Percentiles rank a stretch among this genome's conserved stretches.
Evolutionary conservation across 1,140 invertebrate genomes (phyloP).

Genomic region (Manduca sexta): DNA sequence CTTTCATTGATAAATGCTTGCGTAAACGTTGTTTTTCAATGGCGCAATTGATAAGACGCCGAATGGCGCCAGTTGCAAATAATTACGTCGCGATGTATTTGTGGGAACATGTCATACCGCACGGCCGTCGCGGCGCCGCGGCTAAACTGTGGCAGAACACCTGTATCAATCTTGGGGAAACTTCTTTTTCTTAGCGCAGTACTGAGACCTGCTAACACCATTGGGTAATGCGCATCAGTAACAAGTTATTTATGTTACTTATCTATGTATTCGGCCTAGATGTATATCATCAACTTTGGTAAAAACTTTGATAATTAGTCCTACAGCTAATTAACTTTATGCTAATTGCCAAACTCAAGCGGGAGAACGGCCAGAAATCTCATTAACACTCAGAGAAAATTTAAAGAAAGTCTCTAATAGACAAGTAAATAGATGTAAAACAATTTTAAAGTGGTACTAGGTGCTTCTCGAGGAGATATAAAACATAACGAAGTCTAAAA

Average conservation of each 20-base stretch:
- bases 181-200: neutral
- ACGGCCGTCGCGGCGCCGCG: neutral
- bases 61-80: slow-evolving; percentile 18
- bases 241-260: slow-evolving; percentile 1
- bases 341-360: too few relatives aligned
- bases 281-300: neutral
- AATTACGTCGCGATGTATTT: slow-evolving; percentile 8
- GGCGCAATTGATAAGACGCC: slow-evolving; percentile 30
- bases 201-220: neutral
- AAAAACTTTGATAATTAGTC: neutral
- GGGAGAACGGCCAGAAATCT: too few relatives aligned
- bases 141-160: slow-evolving; percentile 3
- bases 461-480: neutral
- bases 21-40: slow-evolving; percentile 49
- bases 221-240: neutral
- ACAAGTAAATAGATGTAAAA: too few relatives aligned
- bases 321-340: neutral
- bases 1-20: slow-evolving; percentile 51
- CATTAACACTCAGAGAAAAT: too few relatives aligned
- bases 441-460: too few relatives aligned
- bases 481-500: slow-evolving; percentile 2
- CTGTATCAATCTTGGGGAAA: slow-evolving; percentile 10
- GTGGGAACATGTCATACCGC: neutral
- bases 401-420: too few relatives aligned
- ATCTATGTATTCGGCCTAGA: neutral